These are phyloP conservation scores for Myotis pilosus DNA, from an alignment of 2,797 vertebrate species.

Conservation along the genomic window DNA sequence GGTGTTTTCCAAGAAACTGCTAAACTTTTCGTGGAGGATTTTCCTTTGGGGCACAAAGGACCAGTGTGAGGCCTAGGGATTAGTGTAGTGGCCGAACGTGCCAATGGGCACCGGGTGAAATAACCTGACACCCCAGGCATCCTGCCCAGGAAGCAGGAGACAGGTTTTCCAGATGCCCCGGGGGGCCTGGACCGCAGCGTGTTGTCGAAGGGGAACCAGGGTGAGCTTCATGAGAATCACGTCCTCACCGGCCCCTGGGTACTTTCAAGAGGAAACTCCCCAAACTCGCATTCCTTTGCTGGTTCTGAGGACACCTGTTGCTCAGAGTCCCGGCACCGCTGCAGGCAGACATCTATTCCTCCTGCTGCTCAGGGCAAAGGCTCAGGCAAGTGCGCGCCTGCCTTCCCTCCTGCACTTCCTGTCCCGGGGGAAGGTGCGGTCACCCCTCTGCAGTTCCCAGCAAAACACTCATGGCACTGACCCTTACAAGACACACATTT, in stretches of 20 bases:
- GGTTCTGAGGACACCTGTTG: neutral
- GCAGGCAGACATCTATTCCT: neutral
- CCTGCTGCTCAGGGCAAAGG: neutral
- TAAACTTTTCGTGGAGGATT: neutral
- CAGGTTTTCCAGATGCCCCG: neutral
- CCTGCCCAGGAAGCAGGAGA: neutral
- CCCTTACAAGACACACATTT: neutral
- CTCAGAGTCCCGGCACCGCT: neutral
- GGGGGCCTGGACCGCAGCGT: neutral
- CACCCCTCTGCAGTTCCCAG: neutral
- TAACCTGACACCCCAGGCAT: neutral
- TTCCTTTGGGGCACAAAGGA: neutral
- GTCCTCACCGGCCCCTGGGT: neutral
- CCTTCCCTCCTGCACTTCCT: rapidly evolving
- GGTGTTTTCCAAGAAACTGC: neutral
- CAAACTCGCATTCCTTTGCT: neutral
- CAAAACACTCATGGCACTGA: neutral
- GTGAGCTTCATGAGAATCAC: neutral
- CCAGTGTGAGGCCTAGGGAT: neutral
- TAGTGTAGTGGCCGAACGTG: neutral
- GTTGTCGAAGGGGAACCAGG: neutral
- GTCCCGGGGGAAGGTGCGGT: neutral
- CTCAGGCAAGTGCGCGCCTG: too few species aligned
- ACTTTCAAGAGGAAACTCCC: neutral
- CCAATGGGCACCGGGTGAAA: neutral